Base-by-base conservation (phyloP, 2,113 vertebrate genomes). In the Panthera tigris region DNA sequence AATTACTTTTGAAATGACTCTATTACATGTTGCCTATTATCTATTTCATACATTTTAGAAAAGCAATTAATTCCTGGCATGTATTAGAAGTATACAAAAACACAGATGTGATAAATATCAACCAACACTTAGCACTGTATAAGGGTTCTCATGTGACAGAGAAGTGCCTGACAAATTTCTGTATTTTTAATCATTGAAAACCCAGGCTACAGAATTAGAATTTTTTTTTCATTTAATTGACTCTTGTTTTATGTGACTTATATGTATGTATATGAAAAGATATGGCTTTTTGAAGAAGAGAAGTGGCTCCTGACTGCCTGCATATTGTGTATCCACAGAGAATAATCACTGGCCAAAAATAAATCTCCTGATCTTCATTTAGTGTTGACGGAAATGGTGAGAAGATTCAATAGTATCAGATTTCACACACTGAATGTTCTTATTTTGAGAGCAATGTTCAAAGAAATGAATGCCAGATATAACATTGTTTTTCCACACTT, bases 71-170 rank as follows among this genome's bases (percentile, higher is more conserved):
- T 94, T 68, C 55, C 36, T 87, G 25, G 9, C 19, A 2, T 36
- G 27, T 82, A 36, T 71, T 92, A 48, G 36, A 94, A 82, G 92
- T 89, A 66, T 11, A 69, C 73, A 50, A 92, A 91, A 96, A 65
- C n/a, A 84, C 2, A 92, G 50, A 76, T 1, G 4, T 68, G 25
- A 63, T 61, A 29, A 36, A 36, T 61, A 71, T 45, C 27, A 87
- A n/a, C 73, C 23, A 63, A 50, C 4, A 45, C 21, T 69, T 73
- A 71, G 14, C 21, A 87, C 27, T 41, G 50, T 29, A 15, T 41
- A 36, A 36, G 19, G 39, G 41, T 76, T 93, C 25, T 48, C 15
- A 88, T 33, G 16, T 23, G 3, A 97, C 5, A n/a, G 52, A 55
- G 27, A 92, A 71, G 11, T 36, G 1, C 14, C 27, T 78, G 50